Evolutionary conservation across 2,113 vertebrate species (phyloP).

Genomic region (Atlantisia rogersi): DNA sequence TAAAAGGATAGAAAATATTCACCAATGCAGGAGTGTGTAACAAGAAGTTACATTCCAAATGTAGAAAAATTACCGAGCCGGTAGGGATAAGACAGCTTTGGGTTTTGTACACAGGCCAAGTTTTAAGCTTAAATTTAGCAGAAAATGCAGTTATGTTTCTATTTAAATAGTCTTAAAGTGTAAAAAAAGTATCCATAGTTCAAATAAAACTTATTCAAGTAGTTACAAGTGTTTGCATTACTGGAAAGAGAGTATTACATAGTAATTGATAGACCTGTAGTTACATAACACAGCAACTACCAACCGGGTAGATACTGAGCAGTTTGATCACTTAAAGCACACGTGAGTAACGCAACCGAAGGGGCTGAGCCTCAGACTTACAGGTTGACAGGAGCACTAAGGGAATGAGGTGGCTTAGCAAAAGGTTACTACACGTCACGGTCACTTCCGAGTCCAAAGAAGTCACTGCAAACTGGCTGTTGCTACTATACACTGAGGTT

Average conservation of each 20-base stretch:
- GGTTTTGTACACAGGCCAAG: slow-evolving; percentile 1
- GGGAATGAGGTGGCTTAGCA: slow-evolving; percentile 29
- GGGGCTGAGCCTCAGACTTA: slow-evolving; percentile 4
- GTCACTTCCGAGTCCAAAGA: background rate
- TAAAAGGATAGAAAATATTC: slow-evolving; percentile 59
- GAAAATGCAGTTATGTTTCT: slow-evolving; percentile 38
- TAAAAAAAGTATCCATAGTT: slow-evolving; percentile 58
- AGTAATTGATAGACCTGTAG: slow-evolving; percentile 74
- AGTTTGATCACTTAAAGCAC: slow-evolving; percentile 46
- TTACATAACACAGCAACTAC: slow-evolving; percentile 68
- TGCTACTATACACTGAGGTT: slow-evolving; percentile 56
- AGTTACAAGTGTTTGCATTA: slow-evolving; percentile 72
- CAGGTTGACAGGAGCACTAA: background rate
- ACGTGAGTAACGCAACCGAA: background rate
- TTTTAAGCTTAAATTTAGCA: slow-evolving; percentile 35
- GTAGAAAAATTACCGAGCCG: slow-evolving; percentile 53
- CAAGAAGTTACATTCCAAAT: slow-evolving; percentile 15
- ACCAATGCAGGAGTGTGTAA: slow-evolving; percentile 22
- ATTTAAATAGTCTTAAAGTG: slow-evolving; percentile 60
- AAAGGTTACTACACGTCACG: slow-evolving; percentile 9
- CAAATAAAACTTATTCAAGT: slow-evolving; percentile 75
- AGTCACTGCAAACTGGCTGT: slow-evolving; percentile 16
- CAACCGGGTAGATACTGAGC: background rate
- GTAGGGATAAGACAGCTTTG: slow-evolving; percentile 23
- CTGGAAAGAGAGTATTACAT: slow-evolving; percentile 71